Conservation (phyloP, 2,888 invertebrate species). For the Brenthis daphne region DNA sequence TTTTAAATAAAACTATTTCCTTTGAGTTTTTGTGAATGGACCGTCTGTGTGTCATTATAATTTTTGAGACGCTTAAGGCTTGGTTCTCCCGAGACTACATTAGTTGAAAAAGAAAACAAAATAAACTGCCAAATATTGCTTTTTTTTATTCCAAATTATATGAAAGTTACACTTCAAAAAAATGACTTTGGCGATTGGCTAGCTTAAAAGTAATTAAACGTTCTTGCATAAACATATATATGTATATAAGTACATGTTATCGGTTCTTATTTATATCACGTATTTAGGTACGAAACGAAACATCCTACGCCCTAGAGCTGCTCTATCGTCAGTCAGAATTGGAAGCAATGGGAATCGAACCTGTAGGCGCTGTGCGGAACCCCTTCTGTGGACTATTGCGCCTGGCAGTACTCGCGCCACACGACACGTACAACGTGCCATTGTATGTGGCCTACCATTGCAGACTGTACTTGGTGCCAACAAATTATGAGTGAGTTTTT, state of each 20-base stretch:
- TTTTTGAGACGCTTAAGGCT: no score
- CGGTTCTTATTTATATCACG: neutral
- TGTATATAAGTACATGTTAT: neutral
- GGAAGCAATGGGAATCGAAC: constrained; percentile 84
- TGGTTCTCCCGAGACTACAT: no score
- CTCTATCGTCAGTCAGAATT: constrained; percentile 88
- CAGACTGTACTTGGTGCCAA: constrained; percentile 87
- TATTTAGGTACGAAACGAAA: constrained; percentile 87
- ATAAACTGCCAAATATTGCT: no score
- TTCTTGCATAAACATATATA: neutral
- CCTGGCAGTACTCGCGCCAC: constrained; percentile 87
- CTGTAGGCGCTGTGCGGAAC: constrained; percentile 86
- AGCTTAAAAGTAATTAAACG: no score
- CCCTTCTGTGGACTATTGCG: constrained; percentile 89
- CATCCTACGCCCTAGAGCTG: constrained; percentile 88
- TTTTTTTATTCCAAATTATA: no score
- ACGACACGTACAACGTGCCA: constrained; percentile 89
- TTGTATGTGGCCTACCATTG: constrained; percentile 91
- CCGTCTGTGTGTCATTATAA: no score
- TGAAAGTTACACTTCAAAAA: no score
- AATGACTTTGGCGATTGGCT: no score
- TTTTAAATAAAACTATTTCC: neutral
- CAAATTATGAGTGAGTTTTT: constrained; percentile 45
- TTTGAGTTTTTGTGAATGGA: no score
- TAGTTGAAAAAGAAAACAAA: no score